Percentiles rank a stretch among this genome's conserved stretches.
Evolutionary conservation across 2,797 vertebrate genomes (phyloP).

Genomic region (Pygocentrus nattereri): DNA sequence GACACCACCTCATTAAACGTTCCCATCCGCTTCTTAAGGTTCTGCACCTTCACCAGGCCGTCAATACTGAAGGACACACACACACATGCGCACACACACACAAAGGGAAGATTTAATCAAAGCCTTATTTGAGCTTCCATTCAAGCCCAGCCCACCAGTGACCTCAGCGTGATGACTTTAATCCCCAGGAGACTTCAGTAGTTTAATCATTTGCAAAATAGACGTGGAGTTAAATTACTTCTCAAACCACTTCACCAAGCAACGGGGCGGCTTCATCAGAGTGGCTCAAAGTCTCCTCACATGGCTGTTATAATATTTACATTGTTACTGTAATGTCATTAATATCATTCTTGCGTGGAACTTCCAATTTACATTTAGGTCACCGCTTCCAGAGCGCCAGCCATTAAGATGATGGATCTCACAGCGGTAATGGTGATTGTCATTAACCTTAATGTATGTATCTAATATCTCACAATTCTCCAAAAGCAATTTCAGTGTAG

Average conservation of each 20-base stretch:
- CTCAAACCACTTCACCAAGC: not conserved
- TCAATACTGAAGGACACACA: constrained; percentile 82
- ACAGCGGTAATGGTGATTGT: not conserved
- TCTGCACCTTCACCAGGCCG: constrained; percentile 89
- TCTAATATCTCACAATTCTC: not conserved
- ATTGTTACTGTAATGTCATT: not conserved
- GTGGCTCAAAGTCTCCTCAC: not conserved
- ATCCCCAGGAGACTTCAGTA: not conserved
- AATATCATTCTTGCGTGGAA: not conserved
- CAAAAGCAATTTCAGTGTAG: not conserved
- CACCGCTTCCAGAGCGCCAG: not conserved
- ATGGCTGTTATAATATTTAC: not conserved
- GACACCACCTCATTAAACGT: constrained; percentile 91
- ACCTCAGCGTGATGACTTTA: constrained; percentile 16
- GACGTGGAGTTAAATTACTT: constrained; percentile 13
- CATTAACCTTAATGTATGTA: not conserved
- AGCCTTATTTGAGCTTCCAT: not conserved
- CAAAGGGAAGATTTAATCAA: constrained; percentile 34
- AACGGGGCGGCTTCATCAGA: not conserved
- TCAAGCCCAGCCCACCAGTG: not conserved
- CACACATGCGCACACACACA: constrained; percentile 46
- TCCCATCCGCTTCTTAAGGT: constrained; percentile 86
- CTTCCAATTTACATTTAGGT: not conserved
- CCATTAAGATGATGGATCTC: not conserved
- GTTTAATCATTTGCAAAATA: constrained; percentile 18